phyloP scores from a whole-genome alignment of 2,113 vertebrate genomes.

The Psittacula cyanocephala region DNA sequence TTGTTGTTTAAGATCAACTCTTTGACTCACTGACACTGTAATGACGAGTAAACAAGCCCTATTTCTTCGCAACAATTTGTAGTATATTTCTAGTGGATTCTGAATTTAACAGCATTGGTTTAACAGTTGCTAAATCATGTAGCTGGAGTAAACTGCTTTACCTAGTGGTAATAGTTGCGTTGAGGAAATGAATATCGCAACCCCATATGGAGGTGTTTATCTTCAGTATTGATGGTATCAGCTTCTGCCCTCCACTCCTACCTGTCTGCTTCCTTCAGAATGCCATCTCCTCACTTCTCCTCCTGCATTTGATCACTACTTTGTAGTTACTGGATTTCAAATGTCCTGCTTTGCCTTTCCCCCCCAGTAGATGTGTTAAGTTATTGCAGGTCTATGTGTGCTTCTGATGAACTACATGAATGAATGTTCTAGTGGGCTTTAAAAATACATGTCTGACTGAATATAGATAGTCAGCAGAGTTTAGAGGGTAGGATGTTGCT shows the following conservation, averaged over 20 bases:
- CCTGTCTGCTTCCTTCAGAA: neutral
- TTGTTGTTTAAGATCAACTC: constrained; percentile 47
- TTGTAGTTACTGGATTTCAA: neutral
- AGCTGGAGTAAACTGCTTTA: neutral
- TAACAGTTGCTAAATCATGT: constrained; percentile 16
- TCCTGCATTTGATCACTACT: neutral
- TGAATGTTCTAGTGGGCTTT: neutral
- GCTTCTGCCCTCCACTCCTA: neutral
- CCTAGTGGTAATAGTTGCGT: neutral
- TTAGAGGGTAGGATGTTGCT: neutral
- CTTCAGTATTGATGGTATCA: neutral
- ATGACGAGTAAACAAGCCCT: constrained; percentile 46
- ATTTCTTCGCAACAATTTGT: constrained; percentile 27
- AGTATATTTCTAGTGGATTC: neutral
- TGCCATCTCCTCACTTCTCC: neutral
- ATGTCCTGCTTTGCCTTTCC: neutral
- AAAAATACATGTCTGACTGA: neutral
- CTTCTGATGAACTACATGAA: neutral
- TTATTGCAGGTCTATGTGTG: neutral
- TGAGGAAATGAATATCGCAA: neutral
- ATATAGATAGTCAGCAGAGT: neutral
- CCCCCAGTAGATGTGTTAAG: neutral
- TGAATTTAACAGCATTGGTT: neutral
- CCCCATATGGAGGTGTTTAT: neutral
- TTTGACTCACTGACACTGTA: constrained; percentile 33